Evolutionary conservation across 2,888 invertebrate genomes (phyloP).

Genomic region (Lasioglossum zephyrum): DNA sequence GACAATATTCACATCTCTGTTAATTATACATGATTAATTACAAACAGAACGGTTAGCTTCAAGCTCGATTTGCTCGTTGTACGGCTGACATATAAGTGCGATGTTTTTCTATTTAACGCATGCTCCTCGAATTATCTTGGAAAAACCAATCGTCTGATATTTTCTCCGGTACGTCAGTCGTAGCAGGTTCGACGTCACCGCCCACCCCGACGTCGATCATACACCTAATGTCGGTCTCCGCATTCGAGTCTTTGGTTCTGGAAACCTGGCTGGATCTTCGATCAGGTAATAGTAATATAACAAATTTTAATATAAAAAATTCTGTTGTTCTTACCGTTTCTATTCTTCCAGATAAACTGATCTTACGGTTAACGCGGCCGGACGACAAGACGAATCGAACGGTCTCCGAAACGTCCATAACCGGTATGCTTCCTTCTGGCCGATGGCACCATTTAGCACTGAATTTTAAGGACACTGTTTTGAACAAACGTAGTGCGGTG

Average conservation of each 20-base stretch:
- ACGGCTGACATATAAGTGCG: conserved; percentile 36
- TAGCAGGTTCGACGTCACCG: conserved; percentile 79
- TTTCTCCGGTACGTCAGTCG: conserved; percentile 70
- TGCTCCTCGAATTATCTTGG: conserved; percentile 46
- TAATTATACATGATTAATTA: background rate
- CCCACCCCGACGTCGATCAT: conserved; percentile 82
- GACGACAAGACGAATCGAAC: conserved; percentile 85
- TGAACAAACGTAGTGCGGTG: conserved; percentile 86
- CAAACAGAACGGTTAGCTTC: background rate
- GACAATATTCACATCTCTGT: background rate
- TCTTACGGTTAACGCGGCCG: conserved; percentile 86
- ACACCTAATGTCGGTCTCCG: conserved; percentile 87
- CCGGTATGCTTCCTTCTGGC: conserved; percentile 84
- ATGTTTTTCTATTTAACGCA: conserved; percentile 47
- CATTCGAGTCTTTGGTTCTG: conserved; percentile 87
- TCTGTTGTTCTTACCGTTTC: background rate
- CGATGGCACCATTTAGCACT: conserved; percentile 87
- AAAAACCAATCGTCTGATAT: conserved; percentile 60
- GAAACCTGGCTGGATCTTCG: conserved; percentile 87
- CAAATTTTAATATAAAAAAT: no score
- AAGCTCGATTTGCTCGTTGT: background rate
- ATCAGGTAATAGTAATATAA: conserved; percentile 73
- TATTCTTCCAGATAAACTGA: conserved; percentile 83
- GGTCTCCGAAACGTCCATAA: conserved; percentile 85
- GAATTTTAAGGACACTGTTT: conserved; percentile 86